Evolutionary conservation across 1,140 invertebrate species (phyloP).

Genomic region (Portunus trituberculatus): DNA sequence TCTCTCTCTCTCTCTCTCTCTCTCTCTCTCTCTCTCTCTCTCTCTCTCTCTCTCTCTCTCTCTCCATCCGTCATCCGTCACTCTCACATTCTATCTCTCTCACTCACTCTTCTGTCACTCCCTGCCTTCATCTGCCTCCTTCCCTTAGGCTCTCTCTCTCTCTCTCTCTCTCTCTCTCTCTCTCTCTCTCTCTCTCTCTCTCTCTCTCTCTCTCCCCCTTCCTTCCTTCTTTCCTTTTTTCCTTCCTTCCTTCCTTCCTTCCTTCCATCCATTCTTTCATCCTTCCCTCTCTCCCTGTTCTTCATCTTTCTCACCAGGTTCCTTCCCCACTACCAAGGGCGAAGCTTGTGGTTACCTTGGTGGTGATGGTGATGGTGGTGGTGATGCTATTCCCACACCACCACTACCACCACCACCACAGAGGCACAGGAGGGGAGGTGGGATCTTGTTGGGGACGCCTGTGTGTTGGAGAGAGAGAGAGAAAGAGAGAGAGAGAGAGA

Average conservation of each 20-base stretch:
- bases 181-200: background rate
- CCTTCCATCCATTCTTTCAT: background rate
- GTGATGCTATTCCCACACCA: background rate
- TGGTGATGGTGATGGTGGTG: too few species aligned
- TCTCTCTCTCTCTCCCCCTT: background rate
- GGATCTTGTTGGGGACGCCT: background rate
- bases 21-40: constrained; percentile 22
- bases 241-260: background rate
- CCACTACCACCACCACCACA: background rate
- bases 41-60: background rate
- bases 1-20: constrained; percentile 17
- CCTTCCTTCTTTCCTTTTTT: background rate
- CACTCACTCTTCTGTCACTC: constrained; percentile 8
- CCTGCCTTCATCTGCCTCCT: background rate
- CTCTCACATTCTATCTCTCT: background rate
- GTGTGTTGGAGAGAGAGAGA: background rate
- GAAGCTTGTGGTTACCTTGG: too few species aligned
- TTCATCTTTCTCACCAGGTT: background rate
- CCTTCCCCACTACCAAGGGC: background rate
- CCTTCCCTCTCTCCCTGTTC: background rate
- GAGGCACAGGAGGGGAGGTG: too few species aligned
- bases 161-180: background rate
- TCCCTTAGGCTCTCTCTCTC: background rate
- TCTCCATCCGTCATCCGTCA: background rate
- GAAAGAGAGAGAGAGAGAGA: background rate